Evolutionary conservation across 2,888 invertebrate species (phyloP), one percentile per base, ranked within the genome.

Genomic region (Sesia bembeciformis): DNA sequence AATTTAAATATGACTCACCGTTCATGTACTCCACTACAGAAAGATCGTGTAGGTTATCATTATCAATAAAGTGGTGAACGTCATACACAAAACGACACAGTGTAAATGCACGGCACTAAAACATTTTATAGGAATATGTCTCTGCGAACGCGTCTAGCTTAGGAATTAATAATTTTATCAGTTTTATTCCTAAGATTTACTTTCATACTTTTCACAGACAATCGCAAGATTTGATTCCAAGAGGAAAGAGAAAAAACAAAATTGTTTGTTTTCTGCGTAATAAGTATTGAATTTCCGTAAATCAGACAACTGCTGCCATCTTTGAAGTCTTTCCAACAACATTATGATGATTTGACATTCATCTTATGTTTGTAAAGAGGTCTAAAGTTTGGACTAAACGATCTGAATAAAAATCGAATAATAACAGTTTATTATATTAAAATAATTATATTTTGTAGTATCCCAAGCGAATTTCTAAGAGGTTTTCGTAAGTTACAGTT

Each of bases 1-100:
- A 87, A 89, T 88, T 85, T 90, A 90, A 88, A 87, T 82, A 85
- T 90, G 90, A 90, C 89, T 90, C 90, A 90, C 88, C 84, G 71
- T 70, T 77, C 68, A 79, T 75, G 74, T 83, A 86, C 81, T 79
- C 74, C 63, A 76, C 74, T 81, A 79, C 78, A 79, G 76, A 82
- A 78, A 81, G 84, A 80, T 76, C 78, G 86, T 81, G 78, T 84
- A 87, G 87, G 87, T 87, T 88, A 88, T 80, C 81, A 81, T 76
- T 76, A 80, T 76, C 77, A 78, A 55, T 57, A 58, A 49, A 70
- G 49, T 72, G 70, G 73, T 78, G 78, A 81, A 81, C 85, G 85
- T 82, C 81, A 81, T 8, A 55, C 55, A 78, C 67, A 74, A 49
- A 8, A 40, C 4, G 7, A 49, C 41, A 54, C 50, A 54, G 7